phyloP scores from a whole-genome alignment of 2,113 vertebrate species.

The Coregonus clupeaformis region DNA sequence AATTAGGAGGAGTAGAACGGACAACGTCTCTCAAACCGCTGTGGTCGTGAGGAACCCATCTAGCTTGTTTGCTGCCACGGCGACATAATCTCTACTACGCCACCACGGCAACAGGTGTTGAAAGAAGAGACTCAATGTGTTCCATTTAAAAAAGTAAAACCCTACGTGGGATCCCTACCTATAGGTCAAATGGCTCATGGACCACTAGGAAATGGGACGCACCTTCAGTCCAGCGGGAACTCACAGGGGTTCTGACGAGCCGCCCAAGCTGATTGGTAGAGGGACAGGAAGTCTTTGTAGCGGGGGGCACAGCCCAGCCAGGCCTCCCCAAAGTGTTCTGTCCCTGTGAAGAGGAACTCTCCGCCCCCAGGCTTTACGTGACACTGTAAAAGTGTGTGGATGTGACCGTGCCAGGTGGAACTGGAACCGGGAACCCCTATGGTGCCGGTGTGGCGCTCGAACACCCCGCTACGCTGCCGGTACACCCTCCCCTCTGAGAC shows the following conservation, averaged over 20 bases:
- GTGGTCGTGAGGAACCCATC: too few relatives aligned
- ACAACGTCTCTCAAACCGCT: too few relatives aligned
- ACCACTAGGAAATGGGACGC: neutral
- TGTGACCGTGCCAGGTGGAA: constrained; percentile 65
- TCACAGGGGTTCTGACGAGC: constrained; percentile 74
- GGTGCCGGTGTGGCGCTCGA: constrained; percentile 56
- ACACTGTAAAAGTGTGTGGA: constrained; percentile 74
- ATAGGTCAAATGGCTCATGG: too few relatives aligned
- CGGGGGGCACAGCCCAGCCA: constrained; percentile 84
- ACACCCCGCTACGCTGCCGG: constrained; percentile 75
- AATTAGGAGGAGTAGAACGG: too few relatives aligned
- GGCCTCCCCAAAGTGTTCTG: constrained; percentile 81
- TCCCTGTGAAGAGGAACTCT: constrained; percentile 82
- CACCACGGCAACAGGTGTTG: too few relatives aligned
- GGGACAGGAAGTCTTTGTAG: constrained; percentile 75
- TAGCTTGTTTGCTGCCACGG: too few relatives aligned
- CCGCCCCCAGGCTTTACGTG: constrained; percentile 75
- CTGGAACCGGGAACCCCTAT: neutral
- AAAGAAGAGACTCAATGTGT: too few relatives aligned
- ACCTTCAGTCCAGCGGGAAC: constrained; percentile 73
- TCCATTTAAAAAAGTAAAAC: too few relatives aligned
- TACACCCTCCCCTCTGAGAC: constrained; percentile 65
- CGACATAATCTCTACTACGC: too few relatives aligned
- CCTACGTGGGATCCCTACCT: too few relatives aligned
- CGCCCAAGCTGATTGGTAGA: constrained; percentile 70